A percentile compares a stretch with the other conserved stretches of the same genome.
phyloP scores from a whole-genome alignment of 2,113 vertebrate genomes.

The Perccottus glenii region DNA sequence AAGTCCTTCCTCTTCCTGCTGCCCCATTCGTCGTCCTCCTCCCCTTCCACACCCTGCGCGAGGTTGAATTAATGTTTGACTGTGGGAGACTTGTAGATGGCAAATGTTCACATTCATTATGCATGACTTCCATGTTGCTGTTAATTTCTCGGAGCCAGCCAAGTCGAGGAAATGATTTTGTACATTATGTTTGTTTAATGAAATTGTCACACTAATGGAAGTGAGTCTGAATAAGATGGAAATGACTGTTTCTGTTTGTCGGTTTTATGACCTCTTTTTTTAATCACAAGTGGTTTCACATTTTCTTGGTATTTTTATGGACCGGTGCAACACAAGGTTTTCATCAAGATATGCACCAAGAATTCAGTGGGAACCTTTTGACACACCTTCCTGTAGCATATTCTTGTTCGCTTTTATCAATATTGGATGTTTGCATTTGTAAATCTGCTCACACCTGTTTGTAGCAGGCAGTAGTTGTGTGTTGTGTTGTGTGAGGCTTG shows the following conservation, averaged over 20 bases:
- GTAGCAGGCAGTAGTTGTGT: neutral
- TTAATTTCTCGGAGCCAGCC: slow-evolving; percentile 77
- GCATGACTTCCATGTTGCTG: slow-evolving; percentile 79
- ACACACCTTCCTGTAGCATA: neutral
- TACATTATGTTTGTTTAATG: slow-evolving; percentile 81
- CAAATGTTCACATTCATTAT: slow-evolving; percentile 81
- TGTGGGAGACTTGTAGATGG: slow-evolving; percentile 75
- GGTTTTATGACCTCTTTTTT: slow-evolving; percentile 64
- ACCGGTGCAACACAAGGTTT: slow-evolving; percentile 24
- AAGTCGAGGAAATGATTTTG: slow-evolving; percentile 79
- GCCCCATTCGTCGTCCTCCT: slow-evolving; percentile 59
- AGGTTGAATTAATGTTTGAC: slow-evolving; percentile 77
- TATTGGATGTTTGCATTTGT: slow-evolving; percentile 4
- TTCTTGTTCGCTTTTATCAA: slow-evolving; percentile 24
- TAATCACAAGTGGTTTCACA: slow-evolving; percentile 50
- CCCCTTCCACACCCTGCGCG: slow-evolving; percentile 53
- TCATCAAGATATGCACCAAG: slow-evolving; percentile 17
- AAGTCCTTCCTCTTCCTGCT: slow-evolving; percentile 39
- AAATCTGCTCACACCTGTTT: slow-evolving; percentile 5
- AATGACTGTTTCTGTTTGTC: slow-evolving; percentile 75
- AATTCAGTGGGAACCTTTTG: slow-evolving; percentile 3
- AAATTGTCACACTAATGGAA: slow-evolving; percentile 80
- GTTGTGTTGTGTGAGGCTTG: slow-evolving; percentile 22
- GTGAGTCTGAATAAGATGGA: slow-evolving; percentile 72
- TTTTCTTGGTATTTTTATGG: slow-evolving; percentile 46